phyloP scores from a whole-genome alignment of 2,797 vertebrate species.

The Tadarida brasiliensis region DNA sequence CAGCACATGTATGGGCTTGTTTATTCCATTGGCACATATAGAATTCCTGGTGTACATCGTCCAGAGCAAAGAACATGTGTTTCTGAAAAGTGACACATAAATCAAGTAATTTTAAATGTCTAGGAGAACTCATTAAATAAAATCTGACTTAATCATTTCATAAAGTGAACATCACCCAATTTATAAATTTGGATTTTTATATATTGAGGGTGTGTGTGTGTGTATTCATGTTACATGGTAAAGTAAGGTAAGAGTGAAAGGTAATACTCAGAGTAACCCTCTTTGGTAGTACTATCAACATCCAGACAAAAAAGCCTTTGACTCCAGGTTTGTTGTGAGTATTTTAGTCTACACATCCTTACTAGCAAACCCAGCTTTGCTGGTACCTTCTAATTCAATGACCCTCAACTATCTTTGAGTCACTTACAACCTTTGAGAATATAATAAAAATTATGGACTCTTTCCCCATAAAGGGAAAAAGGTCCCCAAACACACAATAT shows the following conservation, averaged over 20 bases:
- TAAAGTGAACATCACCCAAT: slow-evolving; percentile 25
- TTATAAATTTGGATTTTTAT: slow-evolving; percentile 9
- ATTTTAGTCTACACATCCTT: neutral
- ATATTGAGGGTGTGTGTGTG: neutral
- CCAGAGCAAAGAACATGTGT: neutral
- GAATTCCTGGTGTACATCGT: neutral
- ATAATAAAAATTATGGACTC: neutral
- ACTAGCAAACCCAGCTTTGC: neutral
- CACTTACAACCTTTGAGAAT: neutral
- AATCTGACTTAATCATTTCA: slow-evolving; percentile 11
- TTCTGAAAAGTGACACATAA: slow-evolving; percentile 31
- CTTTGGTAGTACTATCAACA: neutral
- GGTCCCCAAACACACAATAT: neutral
- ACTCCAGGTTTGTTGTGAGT: neutral
- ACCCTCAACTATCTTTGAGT: neutral
- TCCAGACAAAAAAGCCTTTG: neutral
- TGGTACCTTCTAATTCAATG: neutral
- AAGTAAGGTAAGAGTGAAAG: neutral
- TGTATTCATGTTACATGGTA: neutral
- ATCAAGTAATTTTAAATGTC: slow-evolving; percentile 2
- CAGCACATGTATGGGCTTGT: neutral
- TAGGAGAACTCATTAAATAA: neutral
- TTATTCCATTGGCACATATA: slow-evolving; percentile 3
- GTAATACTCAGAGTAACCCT: neutral
- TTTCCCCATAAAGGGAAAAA: neutral